phyloP scores from a whole-genome alignment of 2,888 invertebrate species.

The Lasius platythorax region DNA sequence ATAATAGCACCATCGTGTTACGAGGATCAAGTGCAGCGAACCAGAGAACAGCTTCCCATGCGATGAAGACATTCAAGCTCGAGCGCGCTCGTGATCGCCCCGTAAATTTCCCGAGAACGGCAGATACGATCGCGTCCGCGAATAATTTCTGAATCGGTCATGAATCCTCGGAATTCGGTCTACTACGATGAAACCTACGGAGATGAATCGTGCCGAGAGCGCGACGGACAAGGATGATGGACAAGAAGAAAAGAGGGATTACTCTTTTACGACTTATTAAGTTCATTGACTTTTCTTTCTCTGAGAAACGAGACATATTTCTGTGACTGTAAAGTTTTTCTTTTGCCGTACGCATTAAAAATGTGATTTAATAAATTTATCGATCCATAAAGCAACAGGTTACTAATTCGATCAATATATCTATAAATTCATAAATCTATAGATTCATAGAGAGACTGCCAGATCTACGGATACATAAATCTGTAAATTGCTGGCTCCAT shows the following conservation, averaged over 20 bases:
- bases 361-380: constrained; percentile 6
- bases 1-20: constrained; percentile 49
- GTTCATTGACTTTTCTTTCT: not conserved
- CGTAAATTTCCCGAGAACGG: constrained; percentile 79
- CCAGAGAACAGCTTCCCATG: constrained; percentile 59
- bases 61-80: constrained; percentile 79
- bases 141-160: constrained; percentile 78
- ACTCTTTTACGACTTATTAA: constrained; percentile 8
- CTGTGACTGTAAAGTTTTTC: not conserved
- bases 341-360: not conserved
- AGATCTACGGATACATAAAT: constrained; percentile 48
- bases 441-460: constrained; percentile 26
- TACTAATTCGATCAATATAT: not conserved
- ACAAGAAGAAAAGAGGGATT: not conserved
- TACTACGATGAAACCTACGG: constrained; percentile 25
- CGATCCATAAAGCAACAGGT: constrained; percentile 35
- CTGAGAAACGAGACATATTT: not conserved
- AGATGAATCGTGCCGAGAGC: constrained; percentile 29
- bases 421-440: constrained; percentile 38
- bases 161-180: constrained; percentile 59
- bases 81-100: constrained; percentile 72
- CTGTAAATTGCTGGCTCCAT: constrained; percentile 31
- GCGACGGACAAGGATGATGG: not conserved
- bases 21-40: constrained; percentile 59
- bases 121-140: constrained; percentile 79